Evolutionary conservation across 2,888 invertebrate genomes (phyloP), one percentile per base, ranked within the genome.

Genomic region (Strigamia crassipes): DNA sequence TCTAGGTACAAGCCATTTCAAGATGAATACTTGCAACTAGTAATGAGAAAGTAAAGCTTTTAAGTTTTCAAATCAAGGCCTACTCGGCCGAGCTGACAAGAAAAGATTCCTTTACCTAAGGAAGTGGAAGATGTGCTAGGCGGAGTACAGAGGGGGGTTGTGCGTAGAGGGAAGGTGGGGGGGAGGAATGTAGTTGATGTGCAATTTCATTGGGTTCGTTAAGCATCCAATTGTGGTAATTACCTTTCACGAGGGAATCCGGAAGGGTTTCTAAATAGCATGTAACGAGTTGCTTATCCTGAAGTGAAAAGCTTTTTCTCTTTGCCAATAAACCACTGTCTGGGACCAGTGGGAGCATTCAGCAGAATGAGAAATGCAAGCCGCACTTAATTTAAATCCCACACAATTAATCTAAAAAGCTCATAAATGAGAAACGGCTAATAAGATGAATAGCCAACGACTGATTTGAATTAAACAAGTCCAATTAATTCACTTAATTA

Each of bases 41-140:
- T 73, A 73, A 73, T 73, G 73, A 73, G 73, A 73, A 31, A 73
- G 73, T 23, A 73, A 73, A 73, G 73, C 73, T 73, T 73, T 73
- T 73, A 73, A 73, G 73, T 73, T 73, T 73, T 73, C 73, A 73
- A 73, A 73, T 73, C 73, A 73, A 73, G 73, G 31, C 73, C 31
- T 23, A 73, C 73, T 73, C 73, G 73, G 31, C 31, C 73, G 73
- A 73, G 73, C 73, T 73, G 73, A 73, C 73, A 73, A 73, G 73
- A 73, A 73, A 73, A 73, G 73, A 73, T 73, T 73, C 73, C 73
- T 73, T 73, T 73, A 73, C 73, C 73, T 73, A 73, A 73, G 73
- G 31, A 73, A 73, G 73, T 73, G 73, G 73, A 73, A 73, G 73
- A 73, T 73, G 73, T 73, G 73, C 27, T 73, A 73, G 73, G 73